Evolutionary conservation across 2,797 vertebrate genomes (phyloP).

Genomic region (Corythornis leucogaster): DNA sequence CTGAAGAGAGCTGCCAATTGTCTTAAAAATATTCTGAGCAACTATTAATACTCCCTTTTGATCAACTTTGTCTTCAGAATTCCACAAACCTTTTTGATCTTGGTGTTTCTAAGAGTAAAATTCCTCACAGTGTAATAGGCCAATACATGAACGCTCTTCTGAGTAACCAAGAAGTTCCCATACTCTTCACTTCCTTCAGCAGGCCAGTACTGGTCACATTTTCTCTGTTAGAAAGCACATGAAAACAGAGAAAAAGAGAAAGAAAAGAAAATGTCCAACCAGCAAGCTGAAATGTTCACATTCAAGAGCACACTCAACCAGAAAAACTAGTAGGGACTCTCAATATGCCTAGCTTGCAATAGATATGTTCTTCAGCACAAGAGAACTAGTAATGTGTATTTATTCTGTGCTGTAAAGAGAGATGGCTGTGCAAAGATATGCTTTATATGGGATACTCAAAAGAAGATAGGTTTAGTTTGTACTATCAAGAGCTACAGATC

Average conservation of each 20-base stretch:
- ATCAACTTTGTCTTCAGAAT: neutral
- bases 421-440: neutral
- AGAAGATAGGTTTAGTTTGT: neutral
- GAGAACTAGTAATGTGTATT: neutral
- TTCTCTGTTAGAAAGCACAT: conserved; percentile 82
- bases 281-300: neutral
- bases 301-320: neutral
- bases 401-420: neutral
- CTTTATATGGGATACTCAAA: neutral
- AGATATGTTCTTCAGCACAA: neutral
- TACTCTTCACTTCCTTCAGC: conserved; percentile 92
- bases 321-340: neutral
- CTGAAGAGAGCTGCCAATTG: neutral
- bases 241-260: neutral
- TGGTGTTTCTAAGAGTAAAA: conserved; percentile 89
- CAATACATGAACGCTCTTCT: conserved; percentile 85
- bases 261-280: neutral
- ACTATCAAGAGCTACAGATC: neutral
- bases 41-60: neutral
- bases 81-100: conserved; percentile 88
- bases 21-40: neutral
- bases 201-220: conserved; percentile 99
- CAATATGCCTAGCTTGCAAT: neutral
- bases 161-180: conserved; percentile 88
- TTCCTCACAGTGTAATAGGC: conserved; percentile 92